Evolutionary conservation across 2,113 vertebrate genomes (phyloP).

Genomic region (Rousettus leschenaultii): DNA sequence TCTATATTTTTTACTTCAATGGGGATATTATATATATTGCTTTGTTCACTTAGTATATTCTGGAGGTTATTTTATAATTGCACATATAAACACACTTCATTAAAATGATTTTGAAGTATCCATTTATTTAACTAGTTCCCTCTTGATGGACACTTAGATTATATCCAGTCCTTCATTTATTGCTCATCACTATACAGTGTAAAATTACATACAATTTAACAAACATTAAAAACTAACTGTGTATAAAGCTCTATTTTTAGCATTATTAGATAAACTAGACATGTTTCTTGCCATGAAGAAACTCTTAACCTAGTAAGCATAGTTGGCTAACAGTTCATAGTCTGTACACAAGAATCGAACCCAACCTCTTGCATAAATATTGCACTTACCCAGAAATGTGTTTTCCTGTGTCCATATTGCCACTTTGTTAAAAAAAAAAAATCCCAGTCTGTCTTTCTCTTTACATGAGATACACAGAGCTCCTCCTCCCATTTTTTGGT

Average conservation of each 20-base stretch:
- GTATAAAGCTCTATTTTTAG: background rate
- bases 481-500: accelerated
- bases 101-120: background rate
- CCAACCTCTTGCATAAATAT: background rate
- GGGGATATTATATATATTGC: background rate
- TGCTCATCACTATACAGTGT: background rate
- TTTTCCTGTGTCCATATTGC: background rate
- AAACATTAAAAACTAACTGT: background rate
- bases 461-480: background rate
- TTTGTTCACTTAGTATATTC: background rate
- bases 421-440: background rate
- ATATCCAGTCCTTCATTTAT: background rate
- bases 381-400: background rate
- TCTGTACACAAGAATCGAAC: background rate
- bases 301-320: background rate
- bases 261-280: background rate
- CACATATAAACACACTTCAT: background rate
- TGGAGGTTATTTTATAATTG: background rate
- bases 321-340: background rate
- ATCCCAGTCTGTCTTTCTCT: background rate
- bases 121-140: background rate
- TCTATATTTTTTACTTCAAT: background rate
- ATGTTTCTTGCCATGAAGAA: background rate
- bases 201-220: background rate
- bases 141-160: background rate